Base-by-base conservation (phyloP, 2,888 invertebrate species). In the Phyllotreta cruciferae region DNA sequence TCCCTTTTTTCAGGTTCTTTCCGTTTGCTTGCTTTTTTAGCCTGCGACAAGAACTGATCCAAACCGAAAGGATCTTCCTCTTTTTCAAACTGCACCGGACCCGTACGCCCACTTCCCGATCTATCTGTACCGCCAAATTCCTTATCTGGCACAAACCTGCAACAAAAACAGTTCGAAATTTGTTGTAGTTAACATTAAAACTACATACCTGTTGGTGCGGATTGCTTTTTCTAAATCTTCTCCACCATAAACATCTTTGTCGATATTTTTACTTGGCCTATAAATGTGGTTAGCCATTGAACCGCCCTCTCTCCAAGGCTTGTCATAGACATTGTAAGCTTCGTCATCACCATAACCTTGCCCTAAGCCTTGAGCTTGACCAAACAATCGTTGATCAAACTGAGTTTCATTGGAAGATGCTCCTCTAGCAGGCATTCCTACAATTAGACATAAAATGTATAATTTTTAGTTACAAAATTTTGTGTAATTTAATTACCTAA, bases 31-130 rank as follows among this genome's bases (percentile, higher is more conserved):
- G 86, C 93, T 65, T 93, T 90, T 79, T 98, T 98, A 61, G 97
- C 98, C 81, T 96, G 94, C 73, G 93, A 93, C 87, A 99, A 92
- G 88, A 99, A 97, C 83, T 96, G 94, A 85, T 97, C 97, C 76
- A 99, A 85, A 80, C 98, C 98, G 82, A 99, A 99, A 67, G 98
- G 96, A 89, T 99, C 99, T 66, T 88, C 88, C 71, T 90, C 89
- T 70, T 90, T 90, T 77, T 96, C 95, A 81, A 98, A 98, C 82
- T 98, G 96, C 24, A 99, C 98, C 0, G 99, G 98, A 0, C 96
- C 97, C 7, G 90, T 86, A n/a, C 96, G 87, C 0, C 88, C 81
- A 39, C 86, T 85, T 49, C 84, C 85, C 13, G 84, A 81, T 64
- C 91, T 85, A 76, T 95, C 94, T 0, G 95, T 93, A 0, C 98